phyloP scores from a whole-genome alignment of 2,113 vertebrate species.

The Monopterus albus region DNA sequence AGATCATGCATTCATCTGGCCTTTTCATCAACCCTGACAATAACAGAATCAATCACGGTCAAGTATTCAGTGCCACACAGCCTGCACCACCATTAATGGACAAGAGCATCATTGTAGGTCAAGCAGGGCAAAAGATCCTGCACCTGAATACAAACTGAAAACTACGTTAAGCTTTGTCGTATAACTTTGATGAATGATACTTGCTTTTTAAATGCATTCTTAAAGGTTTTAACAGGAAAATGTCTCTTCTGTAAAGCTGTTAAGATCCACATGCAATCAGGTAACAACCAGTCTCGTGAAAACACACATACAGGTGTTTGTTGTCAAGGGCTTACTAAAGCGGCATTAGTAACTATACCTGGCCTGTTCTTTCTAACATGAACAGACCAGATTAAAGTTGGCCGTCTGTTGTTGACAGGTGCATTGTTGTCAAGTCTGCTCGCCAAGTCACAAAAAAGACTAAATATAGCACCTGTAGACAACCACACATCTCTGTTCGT shows the following conservation, averaged over 20 bases:
- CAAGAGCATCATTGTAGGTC: not conserved
- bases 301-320: not conserved
- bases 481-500: not conserved
- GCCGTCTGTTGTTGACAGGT: constrained; percentile 55
- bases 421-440: constrained; percentile 22
- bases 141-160: not conserved
- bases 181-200: too few species aligned
- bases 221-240: too few species aligned
- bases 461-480: not conserved
- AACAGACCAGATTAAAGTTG: constrained; percentile 46
- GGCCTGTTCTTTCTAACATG: not conserved
- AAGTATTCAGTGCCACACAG: constrained; percentile 39
- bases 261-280: too few species aligned
- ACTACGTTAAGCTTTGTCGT: too few species aligned
- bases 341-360: not conserved
- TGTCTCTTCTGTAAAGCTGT: too few species aligned
- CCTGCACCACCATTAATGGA: not conserved
- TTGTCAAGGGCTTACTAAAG: not conserved
- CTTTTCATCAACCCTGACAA: constrained; percentile 12
- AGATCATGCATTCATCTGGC: constrained; percentile 22
- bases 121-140: not conserved
- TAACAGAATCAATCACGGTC: constrained; percentile 14
- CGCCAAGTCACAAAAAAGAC: not conserved
- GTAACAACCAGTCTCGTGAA: not conserved
- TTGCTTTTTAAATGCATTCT: too few species aligned